Percentiles rank a stretch among this genome's conserved stretches.
Evolutionary conservation across 2,888 invertebrate species (phyloP).

Genomic region (Argyresthia albistria): DNA sequence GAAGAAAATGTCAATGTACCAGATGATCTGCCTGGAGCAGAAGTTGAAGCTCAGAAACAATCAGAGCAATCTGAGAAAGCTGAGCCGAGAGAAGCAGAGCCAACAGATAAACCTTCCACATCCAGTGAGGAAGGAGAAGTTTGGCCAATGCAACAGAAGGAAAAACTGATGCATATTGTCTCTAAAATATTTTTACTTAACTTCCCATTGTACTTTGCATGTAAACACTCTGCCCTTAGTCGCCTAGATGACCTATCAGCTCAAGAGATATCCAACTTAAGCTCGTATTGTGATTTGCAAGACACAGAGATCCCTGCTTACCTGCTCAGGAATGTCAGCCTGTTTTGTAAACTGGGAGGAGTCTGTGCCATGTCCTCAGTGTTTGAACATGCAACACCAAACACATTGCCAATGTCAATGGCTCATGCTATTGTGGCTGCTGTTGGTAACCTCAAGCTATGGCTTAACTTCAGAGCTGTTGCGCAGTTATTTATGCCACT

Average conservation of each 20-base stretch:
- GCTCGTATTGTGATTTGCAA: slow-evolving; percentile 91
- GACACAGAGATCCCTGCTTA: slow-evolving; percentile 95
- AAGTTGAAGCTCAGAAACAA: slow-evolving; percentile 18
- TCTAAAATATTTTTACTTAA: slow-evolving; percentile 91
- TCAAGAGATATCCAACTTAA: slow-evolving; percentile 85
- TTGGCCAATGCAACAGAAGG: slow-evolving; percentile 89
- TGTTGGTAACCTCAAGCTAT: slow-evolving; percentile 92
- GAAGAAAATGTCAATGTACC: slow-evolving; percentile 28
- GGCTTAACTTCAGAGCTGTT: slow-evolving; percentile 93
- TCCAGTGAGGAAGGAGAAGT: slow-evolving; percentile 47
- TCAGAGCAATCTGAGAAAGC: slow-evolving; percentile 25
- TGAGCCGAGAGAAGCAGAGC: slow-evolving; percentile 32
- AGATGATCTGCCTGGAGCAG: slow-evolving; percentile 21
- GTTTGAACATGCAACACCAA: slow-evolving; percentile 83
- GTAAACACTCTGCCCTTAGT: slow-evolving; percentile 86
- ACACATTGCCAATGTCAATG: slow-evolving; percentile 85
- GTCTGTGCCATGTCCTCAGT: slow-evolving; percentile 89
- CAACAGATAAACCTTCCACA: slow-evolving; percentile 9
- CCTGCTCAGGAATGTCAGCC: slow-evolving; percentile 90
- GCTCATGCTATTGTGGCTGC: slow-evolving; percentile 94
- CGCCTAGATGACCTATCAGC: slow-evolving; percentile 87
- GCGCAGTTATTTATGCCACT: slow-evolving; percentile 91
- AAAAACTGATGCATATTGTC: slow-evolving; percentile 89
- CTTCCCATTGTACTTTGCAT: slow-evolving; percentile 90
- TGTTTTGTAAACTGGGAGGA: slow-evolving; percentile 93